phyloP scores from a whole-genome alignment of 2,797 vertebrate species.

The Sebastolobus alascanus region DNA sequence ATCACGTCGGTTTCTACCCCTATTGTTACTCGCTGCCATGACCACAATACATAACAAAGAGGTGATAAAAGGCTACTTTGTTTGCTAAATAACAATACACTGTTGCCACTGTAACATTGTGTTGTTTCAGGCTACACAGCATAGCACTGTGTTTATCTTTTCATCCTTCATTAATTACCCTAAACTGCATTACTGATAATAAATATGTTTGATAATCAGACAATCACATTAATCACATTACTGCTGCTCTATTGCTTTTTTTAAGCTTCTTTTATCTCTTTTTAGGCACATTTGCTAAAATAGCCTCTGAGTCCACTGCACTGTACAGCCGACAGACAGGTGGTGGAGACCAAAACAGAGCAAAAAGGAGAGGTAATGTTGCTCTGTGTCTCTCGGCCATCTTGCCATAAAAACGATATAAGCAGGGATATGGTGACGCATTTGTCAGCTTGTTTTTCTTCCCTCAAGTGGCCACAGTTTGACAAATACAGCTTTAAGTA shows the following conservation, averaged over 20 bases:
- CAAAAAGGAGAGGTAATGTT: not conserved
- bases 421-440: not conserved
- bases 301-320: not conserved
- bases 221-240: not conserved
- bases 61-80: not conserved
- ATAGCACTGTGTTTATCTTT: too few relatives aligned
- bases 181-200: too few relatives aligned
- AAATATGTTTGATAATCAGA: not conserved
- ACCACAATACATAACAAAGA: not conserved
- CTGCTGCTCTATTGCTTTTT: too few relatives aligned
- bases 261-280: not conserved
- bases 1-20: not conserved
- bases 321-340: not conserved
- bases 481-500: not conserved
- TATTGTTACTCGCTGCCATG: not conserved
- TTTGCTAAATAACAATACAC: not conserved
- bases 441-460: not conserved
- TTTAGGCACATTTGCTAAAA: not conserved
- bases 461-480: not conserved
- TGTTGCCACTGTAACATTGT: too few relatives aligned
- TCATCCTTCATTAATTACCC: too few relatives aligned
- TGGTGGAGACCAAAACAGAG: not conserved
- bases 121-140: too few relatives aligned
- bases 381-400: not conserved
- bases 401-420: not conserved